Base-by-base conservation (phyloP, 1,140 invertebrate genomes). In the Papilio xuthus region DNA sequence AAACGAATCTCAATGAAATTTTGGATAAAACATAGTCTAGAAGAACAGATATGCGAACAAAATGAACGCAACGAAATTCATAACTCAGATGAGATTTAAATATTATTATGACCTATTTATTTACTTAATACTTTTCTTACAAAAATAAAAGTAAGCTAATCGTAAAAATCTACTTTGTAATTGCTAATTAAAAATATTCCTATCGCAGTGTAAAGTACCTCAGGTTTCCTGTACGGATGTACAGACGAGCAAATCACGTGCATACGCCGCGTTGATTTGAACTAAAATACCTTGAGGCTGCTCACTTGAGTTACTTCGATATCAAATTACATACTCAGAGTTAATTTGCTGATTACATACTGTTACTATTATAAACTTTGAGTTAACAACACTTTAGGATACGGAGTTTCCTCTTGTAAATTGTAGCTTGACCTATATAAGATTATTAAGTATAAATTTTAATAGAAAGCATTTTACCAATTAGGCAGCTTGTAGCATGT, bases 231-330 rank as follows among this genome's bases (percentile, higher is more conserved):
- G n/a, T n/a, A 12, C 18, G 69, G 37, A 71, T n/a, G 12, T n/a
- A 9, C 37, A 18, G 12, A 41, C 69, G 32, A 20, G 9, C 69
- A 71, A 71, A 71, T 71, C 13, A n/a, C 32, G 69, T 42, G 37
- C 6, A 32, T 71, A 71, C 41, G 69, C 32, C 42, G 15, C n/a
- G 37, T 4, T 71, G 69, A 41, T 32, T 71, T 18, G 37, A 32
- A 18, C 69, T 32, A 71, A 41, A 71, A 71, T n/a, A 71, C 26
- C 69, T 71, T 71, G 69, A 18, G 26, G 69, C 10, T 20, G 67
- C 67, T 20, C 20, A 42, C 70, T 71, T 42, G 41, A 42, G 41
- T 44, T 72, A 44, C 41, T 47, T 23, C 32, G 20, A 23, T 37
- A 72, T 72, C 41, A n/a, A 18, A 44, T 72, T 72, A 42, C 70